phyloP scores from a whole-genome alignment of 2,888 invertebrate genomes.

The Drosophila histrio region DNA sequence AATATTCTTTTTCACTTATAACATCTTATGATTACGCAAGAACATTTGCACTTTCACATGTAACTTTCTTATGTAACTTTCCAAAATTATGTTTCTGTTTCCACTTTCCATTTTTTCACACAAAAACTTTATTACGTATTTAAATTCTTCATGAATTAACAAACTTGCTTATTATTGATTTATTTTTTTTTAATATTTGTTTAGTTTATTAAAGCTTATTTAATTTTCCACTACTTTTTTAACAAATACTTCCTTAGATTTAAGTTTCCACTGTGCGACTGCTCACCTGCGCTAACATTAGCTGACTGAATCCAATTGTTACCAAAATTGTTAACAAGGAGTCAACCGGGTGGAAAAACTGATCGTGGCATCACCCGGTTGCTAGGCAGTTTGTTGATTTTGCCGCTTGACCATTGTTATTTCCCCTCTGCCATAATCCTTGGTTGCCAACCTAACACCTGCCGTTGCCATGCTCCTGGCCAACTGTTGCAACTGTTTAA shows the following conservation, averaged over 20 bases:
- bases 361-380: conserved; percentile 65
- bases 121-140: neutral
- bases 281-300: conserved; percentile 63
- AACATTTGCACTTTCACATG: conserved; percentile 1
- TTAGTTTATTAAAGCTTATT: neutral
- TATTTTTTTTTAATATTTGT: too few species aligned
- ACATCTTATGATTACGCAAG: neutral
- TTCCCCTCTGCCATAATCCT: conserved; percentile 57
- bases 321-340: conserved; percentile 20
- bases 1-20: neutral
- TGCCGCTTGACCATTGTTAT: conserved; percentile 40
- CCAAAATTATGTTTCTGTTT: neutral
- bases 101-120: neutral
- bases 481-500: conserved; percentile 56
- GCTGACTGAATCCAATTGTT: conserved; percentile 53
- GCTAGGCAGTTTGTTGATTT: conserved; percentile 76
- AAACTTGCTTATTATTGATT: neutral
- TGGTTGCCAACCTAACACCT: conserved; percentile 39
- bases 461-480: conserved; percentile 51
- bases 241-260: conserved; percentile 1
- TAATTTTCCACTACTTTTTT: neutral
- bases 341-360: conserved; percentile 30
- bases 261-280: conserved; percentile 42
- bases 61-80: conserved; percentile 44
- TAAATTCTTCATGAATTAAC: neutral